These are phyloP conservation scores for Phytoseiulus persimilis DNA, from an alignment of 2,888 invertebrate species.

Conservation along the genomic window DNA sequence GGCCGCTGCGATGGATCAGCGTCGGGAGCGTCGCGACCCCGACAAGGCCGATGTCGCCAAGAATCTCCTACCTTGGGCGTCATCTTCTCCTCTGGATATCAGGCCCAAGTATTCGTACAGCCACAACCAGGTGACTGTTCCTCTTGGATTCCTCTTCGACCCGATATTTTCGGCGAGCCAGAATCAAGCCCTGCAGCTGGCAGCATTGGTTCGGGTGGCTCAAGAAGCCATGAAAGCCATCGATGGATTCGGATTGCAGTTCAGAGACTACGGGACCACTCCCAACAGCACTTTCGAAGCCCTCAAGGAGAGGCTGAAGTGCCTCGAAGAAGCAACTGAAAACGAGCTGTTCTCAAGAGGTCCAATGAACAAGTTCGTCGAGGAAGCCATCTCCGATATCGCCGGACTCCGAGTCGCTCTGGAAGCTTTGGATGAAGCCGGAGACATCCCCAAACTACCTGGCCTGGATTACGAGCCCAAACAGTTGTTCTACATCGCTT, in stretches of 20 bases:
- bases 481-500: conserved; percentile 32
- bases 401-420: conserved; percentile 18
- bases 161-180: not conserved
- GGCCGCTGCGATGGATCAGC: not conserved
- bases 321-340: not conserved
- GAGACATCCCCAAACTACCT: conserved; percentile 1
- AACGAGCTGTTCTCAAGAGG: conserved; percentile 12
- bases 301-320: not conserved
- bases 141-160: conserved; percentile 11
- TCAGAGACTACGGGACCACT: conserved; percentile 16
- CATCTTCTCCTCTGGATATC: not conserved
- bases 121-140: conserved; percentile 18
- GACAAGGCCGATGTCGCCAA: conserved; percentile 8
- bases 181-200: conserved; percentile 11
- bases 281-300: conserved; percentile 8
- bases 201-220: not conserved
- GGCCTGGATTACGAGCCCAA: conserved; percentile 7
- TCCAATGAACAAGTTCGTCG: conserved; percentile 12
- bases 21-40: not conserved
- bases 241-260: conserved; percentile 20
- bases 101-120: conserved; percentile 16
- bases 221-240: conserved; percentile 13
- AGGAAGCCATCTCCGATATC: conserved; percentile 31
- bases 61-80: not conserved
- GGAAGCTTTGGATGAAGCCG: conserved; percentile 6